These are phyloP conservation scores for Mastomys coucha DNA, from an alignment of 2,113 vertebrate genomes.

Conservation along the genomic window DNA sequence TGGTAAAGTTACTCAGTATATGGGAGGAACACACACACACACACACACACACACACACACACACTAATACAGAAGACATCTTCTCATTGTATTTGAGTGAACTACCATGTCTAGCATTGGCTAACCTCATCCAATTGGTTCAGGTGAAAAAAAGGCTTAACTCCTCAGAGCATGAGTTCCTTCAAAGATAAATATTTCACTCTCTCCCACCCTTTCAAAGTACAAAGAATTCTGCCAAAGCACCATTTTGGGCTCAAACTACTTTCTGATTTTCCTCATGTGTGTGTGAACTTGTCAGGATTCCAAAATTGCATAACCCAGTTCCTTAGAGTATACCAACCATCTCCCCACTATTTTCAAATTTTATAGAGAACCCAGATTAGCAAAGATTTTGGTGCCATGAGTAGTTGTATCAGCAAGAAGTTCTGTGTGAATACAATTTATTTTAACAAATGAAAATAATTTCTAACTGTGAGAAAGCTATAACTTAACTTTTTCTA, in stretches of 20 bases:
- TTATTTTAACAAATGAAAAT: neutral
- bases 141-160: neutral
- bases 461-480: conserved; percentile 65
- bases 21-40: neutral
- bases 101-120: neutral
- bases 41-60: neutral
- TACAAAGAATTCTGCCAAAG: neutral
- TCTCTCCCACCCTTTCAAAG: neutral
- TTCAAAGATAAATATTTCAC: neutral
- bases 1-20: neutral
- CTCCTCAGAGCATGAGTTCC: neutral
- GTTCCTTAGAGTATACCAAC: neutral
- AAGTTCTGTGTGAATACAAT: neutral
- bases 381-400: neutral
- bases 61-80: neutral
- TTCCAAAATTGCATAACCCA: neutral
- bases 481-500: conserved; percentile 67
- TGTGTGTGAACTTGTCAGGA: neutral
- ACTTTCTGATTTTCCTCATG: accelerated
- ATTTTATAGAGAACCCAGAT: neutral
- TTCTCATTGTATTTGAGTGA: neutral
- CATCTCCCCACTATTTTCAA: too few species aligned
- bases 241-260: neutral
- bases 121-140: neutral
- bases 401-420: neutral